These are phyloP conservation scores for Oscheius myriophilus DNA, from an alignment of 2,888 invertebrate species.

Conservation along the genomic window DNA sequence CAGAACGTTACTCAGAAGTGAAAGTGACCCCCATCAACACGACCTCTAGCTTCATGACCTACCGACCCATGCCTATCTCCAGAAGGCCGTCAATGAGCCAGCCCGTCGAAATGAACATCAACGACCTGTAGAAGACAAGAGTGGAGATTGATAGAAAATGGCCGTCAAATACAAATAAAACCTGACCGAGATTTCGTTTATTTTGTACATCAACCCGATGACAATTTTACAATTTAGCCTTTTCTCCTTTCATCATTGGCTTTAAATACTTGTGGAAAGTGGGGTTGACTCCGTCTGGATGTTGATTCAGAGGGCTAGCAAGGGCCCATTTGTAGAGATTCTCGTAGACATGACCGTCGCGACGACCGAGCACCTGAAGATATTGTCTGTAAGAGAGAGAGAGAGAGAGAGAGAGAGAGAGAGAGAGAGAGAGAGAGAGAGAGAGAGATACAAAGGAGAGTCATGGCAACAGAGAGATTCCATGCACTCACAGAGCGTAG, in stretches of 20 bases:
- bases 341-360: conserved; percentile 72
- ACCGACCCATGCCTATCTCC: no score
- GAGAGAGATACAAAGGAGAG: not conserved
- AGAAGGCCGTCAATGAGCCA: no score
- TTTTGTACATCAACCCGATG: not conserved
- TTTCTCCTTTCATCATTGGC: conserved; percentile 51
- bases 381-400: not conserved
- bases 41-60: no score
- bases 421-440: conserved; percentile 3
- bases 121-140: no score
- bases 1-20: no score
- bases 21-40: no score
- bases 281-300: conserved; percentile 32
- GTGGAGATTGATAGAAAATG: no score
- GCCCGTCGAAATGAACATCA: no score
- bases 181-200: no score
- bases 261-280: conserved; percentile 48
- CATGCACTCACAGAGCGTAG: conserved; percentile 68
- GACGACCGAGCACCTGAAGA: conserved; percentile 62
- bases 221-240: conserved; percentile 27
- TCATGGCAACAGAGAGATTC: not conserved
- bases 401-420: conserved; percentile 1
- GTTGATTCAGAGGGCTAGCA: conserved; percentile 52
- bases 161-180: no score
- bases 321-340: conserved; percentile 71